Evolutionary conservation across 1,140 invertebrate genomes (phyloP).

Genomic region (Dufourea novaeangliae): DNA sequence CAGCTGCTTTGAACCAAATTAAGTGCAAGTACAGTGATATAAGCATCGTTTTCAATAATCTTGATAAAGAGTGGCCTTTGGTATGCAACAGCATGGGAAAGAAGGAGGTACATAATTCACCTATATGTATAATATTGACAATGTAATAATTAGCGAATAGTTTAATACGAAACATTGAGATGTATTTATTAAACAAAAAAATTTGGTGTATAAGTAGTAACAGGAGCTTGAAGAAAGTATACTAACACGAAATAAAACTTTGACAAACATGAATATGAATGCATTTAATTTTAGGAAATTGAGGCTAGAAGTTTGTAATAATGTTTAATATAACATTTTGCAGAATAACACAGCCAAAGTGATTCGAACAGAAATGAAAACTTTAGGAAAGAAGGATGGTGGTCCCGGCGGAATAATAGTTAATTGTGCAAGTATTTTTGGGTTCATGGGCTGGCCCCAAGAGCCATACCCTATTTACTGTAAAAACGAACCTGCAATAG

Average conservation of each 20-base stretch:
- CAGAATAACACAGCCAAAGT: slow-evolving; percentile 42
- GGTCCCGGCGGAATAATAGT: slow-evolving; percentile 67
- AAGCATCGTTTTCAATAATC: slow-evolving; percentile 55
- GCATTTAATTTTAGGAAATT: too few species aligned
- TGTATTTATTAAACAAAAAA: too few species aligned
- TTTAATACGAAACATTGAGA: too few species aligned
- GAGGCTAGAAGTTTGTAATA: too few species aligned
- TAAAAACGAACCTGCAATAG: slow-evolving; percentile 71
- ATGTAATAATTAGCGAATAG: too few species aligned
- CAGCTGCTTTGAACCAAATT: slow-evolving; percentile 34
- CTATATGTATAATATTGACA: too few species aligned
- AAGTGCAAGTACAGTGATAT: slow-evolving; percentile 31
- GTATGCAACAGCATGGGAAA: neutral
- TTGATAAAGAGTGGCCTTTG: slow-evolving; percentile 31
- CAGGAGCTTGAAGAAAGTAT: too few species aligned
- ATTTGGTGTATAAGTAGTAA: too few species aligned
- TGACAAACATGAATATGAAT: too few species aligned
- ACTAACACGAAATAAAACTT: neutral
- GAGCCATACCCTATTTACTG: slow-evolving; percentile 65
- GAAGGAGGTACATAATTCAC: slow-evolving; percentile 3
- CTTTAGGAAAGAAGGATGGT: slow-evolving; percentile 34
- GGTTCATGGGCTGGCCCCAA: slow-evolving; percentile 70
- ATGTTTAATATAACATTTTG: neutral
- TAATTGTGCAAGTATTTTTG: slow-evolving; percentile 68
- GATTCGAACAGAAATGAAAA: slow-evolving; percentile 40